These are phyloP conservation scores for Nymphalis io DNA, from an alignment of 1,140 invertebrate genomes.

Conservation along the genomic window DNA sequence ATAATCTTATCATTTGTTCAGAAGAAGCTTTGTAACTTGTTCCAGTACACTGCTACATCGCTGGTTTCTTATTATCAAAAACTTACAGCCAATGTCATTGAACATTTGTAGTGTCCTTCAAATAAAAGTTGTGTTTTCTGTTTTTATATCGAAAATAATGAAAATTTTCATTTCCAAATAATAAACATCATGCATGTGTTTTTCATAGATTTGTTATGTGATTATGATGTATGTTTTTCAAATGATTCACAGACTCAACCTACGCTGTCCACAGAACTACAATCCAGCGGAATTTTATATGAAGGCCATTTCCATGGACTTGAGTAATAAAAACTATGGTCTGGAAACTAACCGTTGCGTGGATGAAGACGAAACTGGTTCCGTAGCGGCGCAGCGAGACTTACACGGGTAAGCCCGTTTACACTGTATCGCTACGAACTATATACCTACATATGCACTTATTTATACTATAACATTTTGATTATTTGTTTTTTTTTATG, in stretches of 20 bases:
- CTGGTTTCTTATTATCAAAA: too few relatives aligned
- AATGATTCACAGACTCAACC: constrained; percentile 57
- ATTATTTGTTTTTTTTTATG: too few relatives aligned
- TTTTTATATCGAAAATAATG: too few relatives aligned
- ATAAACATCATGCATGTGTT: too few relatives aligned
- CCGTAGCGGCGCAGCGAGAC: constrained; percentile 6
- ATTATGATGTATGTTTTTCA: neutral
- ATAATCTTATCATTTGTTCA: neutral
- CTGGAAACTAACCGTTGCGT: constrained; percentile 44
- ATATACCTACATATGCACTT: neutral
- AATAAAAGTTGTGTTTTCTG: too few relatives aligned
- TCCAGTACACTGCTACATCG: too few relatives aligned
- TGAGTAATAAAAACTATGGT: constrained; percentile 5
- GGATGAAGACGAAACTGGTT: constrained; percentile 25
- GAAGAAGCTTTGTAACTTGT: too few relatives aligned
- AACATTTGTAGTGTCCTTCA: too few relatives aligned
- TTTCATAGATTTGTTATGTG: too few relatives aligned
- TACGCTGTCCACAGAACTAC: constrained; percentile 83
- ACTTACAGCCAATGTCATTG: too few relatives aligned
- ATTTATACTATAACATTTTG: too few relatives aligned
- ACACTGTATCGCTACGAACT: constrained; percentile 13
- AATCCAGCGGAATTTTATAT: constrained; percentile 89
- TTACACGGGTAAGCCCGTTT: constrained; percentile 12
- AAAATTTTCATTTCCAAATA: too few relatives aligned
- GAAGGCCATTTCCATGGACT: constrained; percentile 49